Percentiles rank a stretch among this genome's conserved stretches.
These are phyloP conservation scores for Acanthiza pusilla DNA, from an alignment of 2,797 vertebrate genomes.

Conservation along the genomic window DNA sequence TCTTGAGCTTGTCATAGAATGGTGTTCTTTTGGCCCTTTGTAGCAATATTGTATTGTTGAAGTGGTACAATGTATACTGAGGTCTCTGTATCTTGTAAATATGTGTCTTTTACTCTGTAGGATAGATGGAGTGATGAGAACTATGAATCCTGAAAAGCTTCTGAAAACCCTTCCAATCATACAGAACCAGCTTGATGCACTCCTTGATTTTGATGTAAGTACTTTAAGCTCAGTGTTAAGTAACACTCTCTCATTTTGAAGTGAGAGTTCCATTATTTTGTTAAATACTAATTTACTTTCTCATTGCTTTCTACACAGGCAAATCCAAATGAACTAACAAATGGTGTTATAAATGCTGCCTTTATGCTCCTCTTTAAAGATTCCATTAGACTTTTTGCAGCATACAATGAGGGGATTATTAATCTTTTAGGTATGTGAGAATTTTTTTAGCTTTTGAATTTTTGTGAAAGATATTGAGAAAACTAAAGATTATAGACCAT, in stretches of 20 bases:
- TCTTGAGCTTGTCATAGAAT: not conserved
- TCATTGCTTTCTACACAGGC: conserved; percentile 76
- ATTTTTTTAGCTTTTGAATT: conserved; percentile 16
- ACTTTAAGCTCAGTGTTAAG: not conserved
- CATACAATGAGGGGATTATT: conserved; percentile 96
- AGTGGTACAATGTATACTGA: not conserved
- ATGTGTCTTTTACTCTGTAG: conserved; percentile 60
- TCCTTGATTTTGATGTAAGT: conserved; percentile 92
- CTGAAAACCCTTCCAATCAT: conserved; percentile 93
- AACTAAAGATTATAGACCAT: not conserved
- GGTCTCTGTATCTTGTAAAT: not conserved
- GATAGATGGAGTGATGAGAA: conserved; percentile 90
- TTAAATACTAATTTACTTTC: conserved; percentile 33
- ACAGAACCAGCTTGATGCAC: conserved; percentile 92
- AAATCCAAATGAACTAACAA: conserved; percentile 91
- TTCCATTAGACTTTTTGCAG: conserved; percentile 93
- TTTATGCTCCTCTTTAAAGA: conserved; percentile 98
- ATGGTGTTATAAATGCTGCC: conserved; percentile 91
- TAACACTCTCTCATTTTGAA: not conserved
- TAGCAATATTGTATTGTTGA: not conserved
- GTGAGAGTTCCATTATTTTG: not conserved
- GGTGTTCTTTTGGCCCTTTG: not conserved
- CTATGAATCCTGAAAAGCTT: conserved; percentile 90
- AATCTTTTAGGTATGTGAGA: conserved; percentile 88
- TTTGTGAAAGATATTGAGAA: not conserved